Conservation (phyloP, 2,797 vertebrate species). For the Sardinella longiceps region DNA sequence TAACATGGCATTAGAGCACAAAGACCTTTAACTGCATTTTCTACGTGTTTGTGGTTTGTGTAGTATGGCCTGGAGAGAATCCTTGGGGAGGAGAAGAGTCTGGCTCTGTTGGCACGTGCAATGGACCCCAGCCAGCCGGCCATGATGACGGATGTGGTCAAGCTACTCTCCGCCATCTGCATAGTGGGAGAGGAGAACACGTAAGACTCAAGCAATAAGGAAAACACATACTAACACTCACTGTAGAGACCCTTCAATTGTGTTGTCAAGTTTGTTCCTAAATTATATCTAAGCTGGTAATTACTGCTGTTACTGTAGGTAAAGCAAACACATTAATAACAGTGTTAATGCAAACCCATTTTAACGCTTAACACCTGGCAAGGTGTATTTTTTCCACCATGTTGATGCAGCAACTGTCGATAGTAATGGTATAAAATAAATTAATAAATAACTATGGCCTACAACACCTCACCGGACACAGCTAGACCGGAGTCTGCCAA, state of each 20-base stretch:
- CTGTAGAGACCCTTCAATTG: too few relatives aligned
- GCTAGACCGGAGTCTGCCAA: too few relatives aligned
- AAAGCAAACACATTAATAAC: too few relatives aligned
- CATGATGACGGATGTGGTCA: conserved; percentile 97
- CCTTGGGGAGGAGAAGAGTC: conserved; percentile 91
- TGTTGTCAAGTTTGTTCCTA: not conserved
- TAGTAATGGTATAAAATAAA: too few relatives aligned
- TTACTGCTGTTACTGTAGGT: too few relatives aligned
- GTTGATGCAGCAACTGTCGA: too few relatives aligned
- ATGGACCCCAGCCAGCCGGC: conserved; percentile 87
- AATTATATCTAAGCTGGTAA: not conserved
- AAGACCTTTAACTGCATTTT: not conserved
- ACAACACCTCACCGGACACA: too few relatives aligned
- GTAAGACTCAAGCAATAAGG: conserved; percentile 70
- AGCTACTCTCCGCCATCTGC: conserved; percentile 95
- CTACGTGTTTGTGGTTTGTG: conserved; percentile 45
- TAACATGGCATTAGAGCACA: not conserved
- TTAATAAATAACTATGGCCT: too few relatives aligned
- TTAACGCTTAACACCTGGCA: not conserved
- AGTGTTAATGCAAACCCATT: too few relatives aligned
- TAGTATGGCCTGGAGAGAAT: conserved; percentile 97
- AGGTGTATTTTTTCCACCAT: too few relatives aligned
- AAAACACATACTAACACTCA: not conserved
- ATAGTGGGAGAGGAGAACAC: conserved; percentile 97
- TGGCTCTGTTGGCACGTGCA: conserved; percentile 85